phyloP scores from a whole-genome alignment of 2,888 invertebrate species.

The Andrena trimmerana region DNA sequence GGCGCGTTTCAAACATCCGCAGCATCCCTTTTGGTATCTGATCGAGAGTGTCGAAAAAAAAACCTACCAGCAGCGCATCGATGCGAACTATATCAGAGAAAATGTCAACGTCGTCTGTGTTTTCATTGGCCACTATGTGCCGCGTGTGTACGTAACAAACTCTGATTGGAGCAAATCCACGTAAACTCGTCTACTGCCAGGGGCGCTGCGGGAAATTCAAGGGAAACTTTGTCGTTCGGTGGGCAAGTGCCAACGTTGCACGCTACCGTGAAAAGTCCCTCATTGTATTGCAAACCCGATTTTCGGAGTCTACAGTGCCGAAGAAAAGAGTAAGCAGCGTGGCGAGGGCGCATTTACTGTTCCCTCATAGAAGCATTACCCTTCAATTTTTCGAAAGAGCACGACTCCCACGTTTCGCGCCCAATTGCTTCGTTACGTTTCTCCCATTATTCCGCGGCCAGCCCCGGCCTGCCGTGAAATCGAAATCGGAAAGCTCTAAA shows the following conservation, averaged over 20 bases:
- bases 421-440: constrained; percentile 27
- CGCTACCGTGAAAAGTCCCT: constrained; percentile 50
- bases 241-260: constrained; percentile 59
- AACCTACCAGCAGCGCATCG: not conserved
- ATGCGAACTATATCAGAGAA: constrained; percentile 8
- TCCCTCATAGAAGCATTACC: constrained; percentile 42
- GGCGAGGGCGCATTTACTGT: constrained; percentile 16
- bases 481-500: not conserved
- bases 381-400: constrained; percentile 41
- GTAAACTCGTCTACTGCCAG: constrained; percentile 62
- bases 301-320: constrained; percentile 41
- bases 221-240: constrained; percentile 62
- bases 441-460: not conserved
- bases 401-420: constrained; percentile 22
- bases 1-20: not conserved
- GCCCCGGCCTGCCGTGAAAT: not conserved
- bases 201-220: constrained; percentile 59
- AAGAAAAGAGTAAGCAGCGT: constrained; percentile 35
- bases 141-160: constrained; percentile 61
- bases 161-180: constrained; percentile 66
- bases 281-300: constrained; percentile 62
- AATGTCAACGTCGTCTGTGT: constrained; percentile 37
- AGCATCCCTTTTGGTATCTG: not conserved
- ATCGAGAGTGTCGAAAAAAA: not conserved
- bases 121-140: constrained; percentile 55